phyloP scores from a whole-genome alignment of 2,113 vertebrate species.

The Rhabdomys dilectus region DNA sequence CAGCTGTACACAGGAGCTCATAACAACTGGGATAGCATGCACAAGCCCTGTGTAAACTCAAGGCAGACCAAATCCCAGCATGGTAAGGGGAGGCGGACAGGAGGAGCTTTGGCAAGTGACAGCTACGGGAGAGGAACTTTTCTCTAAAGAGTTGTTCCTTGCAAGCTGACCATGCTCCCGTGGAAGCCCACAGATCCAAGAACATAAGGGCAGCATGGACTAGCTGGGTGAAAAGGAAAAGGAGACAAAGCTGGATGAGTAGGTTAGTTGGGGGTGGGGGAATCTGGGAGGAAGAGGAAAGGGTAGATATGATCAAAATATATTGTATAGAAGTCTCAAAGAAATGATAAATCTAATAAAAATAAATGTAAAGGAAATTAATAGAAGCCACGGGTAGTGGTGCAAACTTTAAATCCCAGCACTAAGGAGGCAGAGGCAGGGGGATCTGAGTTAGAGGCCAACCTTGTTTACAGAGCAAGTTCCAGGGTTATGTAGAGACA shows the following conservation, averaged over 20 bases:
- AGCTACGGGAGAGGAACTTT: not conserved
- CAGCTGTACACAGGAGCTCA: not conserved
- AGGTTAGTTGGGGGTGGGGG: too few relatives aligned
- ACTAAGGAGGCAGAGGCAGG: not conserved
- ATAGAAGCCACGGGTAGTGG: not conserved
- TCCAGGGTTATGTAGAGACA: not conserved
- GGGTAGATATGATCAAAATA: not conserved
- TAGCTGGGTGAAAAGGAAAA: not conserved
- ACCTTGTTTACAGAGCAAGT: not conserved
- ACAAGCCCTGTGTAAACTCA: not conserved
- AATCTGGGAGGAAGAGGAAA: not conserved
- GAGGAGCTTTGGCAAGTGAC: not conserved
- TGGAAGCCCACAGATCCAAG: not conserved
- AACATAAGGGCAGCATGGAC: not conserved
- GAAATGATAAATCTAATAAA: not conserved
- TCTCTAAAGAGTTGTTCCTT: not conserved
- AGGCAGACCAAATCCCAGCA: not conserved
- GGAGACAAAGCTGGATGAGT: not conserved
- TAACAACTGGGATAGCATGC: not conserved
- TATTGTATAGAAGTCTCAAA: not conserved
- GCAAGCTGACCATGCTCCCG: not conserved
- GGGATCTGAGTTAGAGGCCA: not conserved
- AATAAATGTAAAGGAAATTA: not conserved
- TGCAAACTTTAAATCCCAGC: not conserved
- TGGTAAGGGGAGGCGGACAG: not conserved